Evolutionary conservation across 2,888 invertebrate species (phyloP), one percentile per base, ranked within the genome.

Genomic region (Tipula confusa): DNA sequence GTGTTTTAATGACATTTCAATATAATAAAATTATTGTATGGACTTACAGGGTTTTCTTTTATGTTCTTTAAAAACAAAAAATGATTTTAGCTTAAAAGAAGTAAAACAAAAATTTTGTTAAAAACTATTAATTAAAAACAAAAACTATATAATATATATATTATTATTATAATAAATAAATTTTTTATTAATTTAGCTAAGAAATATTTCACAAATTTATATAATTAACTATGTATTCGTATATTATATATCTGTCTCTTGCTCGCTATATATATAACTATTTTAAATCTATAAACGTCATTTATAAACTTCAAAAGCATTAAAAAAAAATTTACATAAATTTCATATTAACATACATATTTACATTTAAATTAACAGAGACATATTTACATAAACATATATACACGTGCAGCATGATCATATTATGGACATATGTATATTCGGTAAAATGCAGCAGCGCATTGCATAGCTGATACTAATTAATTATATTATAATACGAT

Each of bases 1-100:
- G 24, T 64, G 64, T 11, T 6, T 33, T 64, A 24, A 64, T 7
- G 9, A 24, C 24, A 9, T 64, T 64, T 64, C 64, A 24, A 24
- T 64, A n/a, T n/a, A 9, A 24, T 64, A 64, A 64, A 64, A 64
- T 64, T 64, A 64, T 64, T 64, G 64, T 64, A 64, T 64, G 64
- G 64, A 64, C 64, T 64, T 64, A 64, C 64, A 64, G 64, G 64
- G 64, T 64, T 64, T 64, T 64, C 64, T 64, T 64, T 64, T 64
- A 64, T 11, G 64, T 64, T 64, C 64, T 64, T 64, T 24, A 64
- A 64, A 43, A n/a, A n/a, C n/a, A n/a, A n/a, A n/a, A 64, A 64
- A 24, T 64, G 24, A 64, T 64, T 64, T 64, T 64, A 64, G 64
- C 64, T 64, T 64, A 64, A 64, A 64, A 24, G 64, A 64, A 64